phyloP scores from a whole-genome alignment of 2,888 invertebrate genomes.

The Adela reaumurella region DNA sequence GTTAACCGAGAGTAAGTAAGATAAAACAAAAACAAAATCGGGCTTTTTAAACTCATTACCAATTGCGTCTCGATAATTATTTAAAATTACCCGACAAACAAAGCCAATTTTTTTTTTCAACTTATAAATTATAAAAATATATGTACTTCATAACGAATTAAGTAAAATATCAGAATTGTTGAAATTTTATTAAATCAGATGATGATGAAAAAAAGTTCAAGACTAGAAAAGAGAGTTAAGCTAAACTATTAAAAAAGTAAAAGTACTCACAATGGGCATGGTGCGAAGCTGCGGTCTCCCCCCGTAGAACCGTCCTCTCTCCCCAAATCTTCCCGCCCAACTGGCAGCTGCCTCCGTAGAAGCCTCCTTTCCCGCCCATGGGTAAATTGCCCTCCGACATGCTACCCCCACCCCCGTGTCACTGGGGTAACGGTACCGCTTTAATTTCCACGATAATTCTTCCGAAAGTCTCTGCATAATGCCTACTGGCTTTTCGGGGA shows the following conservation, averaged over 20 bases:
- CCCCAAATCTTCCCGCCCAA: conserved; percentile 37
- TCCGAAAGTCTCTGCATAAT: not conserved
- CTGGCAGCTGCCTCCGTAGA: conserved; percentile 15
- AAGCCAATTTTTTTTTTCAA: too few species aligned
- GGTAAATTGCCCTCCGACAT: not conserved
- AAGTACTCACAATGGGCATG: not conserved
- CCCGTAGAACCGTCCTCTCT: conserved; percentile 29
- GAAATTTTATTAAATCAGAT: too few species aligned
- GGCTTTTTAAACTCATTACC: too few species aligned
- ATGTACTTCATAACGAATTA: too few species aligned
- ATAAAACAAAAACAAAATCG: too few species aligned
- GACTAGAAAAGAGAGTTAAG: too few species aligned
- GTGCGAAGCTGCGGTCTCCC: conserved; percentile 18
- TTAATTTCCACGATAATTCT: not conserved
- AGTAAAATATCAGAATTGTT: too few species aligned
- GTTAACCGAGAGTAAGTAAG: too few species aligned
- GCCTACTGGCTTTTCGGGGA: not conserved
- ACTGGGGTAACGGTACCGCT: not conserved
- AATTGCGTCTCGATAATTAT: too few species aligned
- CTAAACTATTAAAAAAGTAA: not conserved
- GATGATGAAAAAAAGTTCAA: too few species aligned
- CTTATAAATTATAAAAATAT: too few species aligned
- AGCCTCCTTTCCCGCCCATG: not conserved
- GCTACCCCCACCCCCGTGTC: not conserved
- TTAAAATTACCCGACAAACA: too few species aligned